phyloP scores from a whole-genome alignment of 1,140 invertebrate genomes.

The Notospermus geniculatus region DNA sequence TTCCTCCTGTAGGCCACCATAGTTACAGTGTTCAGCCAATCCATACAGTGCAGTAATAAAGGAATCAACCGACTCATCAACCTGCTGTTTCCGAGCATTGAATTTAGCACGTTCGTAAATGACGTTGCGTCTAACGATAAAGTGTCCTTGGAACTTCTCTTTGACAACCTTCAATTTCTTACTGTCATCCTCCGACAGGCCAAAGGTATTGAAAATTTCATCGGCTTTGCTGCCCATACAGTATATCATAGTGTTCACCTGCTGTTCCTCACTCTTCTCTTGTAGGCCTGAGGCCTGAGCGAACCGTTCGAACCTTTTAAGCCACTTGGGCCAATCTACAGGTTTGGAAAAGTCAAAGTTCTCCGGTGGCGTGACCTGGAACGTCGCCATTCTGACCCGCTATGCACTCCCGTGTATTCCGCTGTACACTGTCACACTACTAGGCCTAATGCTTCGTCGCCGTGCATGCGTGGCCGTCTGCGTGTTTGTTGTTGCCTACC shows the following conservation, averaged over 20 bases:
- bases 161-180: constrained; percentile 17
- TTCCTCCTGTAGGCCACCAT: background rate
- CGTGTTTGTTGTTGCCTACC: too few species aligned
- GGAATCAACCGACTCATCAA: constrained; percentile 42
- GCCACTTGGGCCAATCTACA: constrained; percentile 5
- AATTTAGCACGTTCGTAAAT: constrained; percentile 49
- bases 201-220: constrained; percentile 14
- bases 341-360: constrained; percentile 2
- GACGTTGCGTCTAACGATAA: constrained; percentile 44
- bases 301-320: background rate
- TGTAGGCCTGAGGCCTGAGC: background rate
- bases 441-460: too few species aligned
- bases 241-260: constrained; percentile 12
- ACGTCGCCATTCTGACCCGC: background rate
- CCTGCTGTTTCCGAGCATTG: constrained; percentile 40
- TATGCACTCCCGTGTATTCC: too few species aligned
- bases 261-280: background rate
- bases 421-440: too few species aligned
- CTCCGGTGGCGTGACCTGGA: constrained; percentile 1
- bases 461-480: too few species aligned
- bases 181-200: background rate
- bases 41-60: constrained; percentile 47
- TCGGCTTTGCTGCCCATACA: constrained; percentile 15
- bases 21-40: constrained; percentile 1
- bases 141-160: constrained; percentile 39